phyloP scores from a whole-genome alignment of 2,888 invertebrate species.

The Drosophila mimetica region DNA sequence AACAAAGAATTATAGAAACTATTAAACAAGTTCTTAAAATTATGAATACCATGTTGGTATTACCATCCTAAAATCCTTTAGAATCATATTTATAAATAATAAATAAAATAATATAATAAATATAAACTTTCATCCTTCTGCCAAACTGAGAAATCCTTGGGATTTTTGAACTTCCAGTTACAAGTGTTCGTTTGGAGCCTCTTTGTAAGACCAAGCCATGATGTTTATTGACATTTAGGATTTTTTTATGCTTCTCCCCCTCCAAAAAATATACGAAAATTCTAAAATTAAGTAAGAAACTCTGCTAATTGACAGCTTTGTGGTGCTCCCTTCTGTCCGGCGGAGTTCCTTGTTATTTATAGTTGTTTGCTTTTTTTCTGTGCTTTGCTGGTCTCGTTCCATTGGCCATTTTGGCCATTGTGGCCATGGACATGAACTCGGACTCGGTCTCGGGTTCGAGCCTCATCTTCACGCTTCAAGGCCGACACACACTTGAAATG shows the following conservation, averaged over 20 bases:
- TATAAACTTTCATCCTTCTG: background rate
- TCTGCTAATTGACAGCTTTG: conserved; percentile 44
- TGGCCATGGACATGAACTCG: conserved; percentile 38
- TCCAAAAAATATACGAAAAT: background rate
- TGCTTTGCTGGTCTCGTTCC: conserved; percentile 10
- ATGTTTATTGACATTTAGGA: background rate
- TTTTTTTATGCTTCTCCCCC: background rate
- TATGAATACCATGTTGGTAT: too few species aligned
- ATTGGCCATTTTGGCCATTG: conserved; percentile 31
- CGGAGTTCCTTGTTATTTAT: conserved; percentile 35
- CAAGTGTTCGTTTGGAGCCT: background rate
- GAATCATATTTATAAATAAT: too few species aligned
- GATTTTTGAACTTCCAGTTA: background rate
- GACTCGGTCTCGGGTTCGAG: conserved; percentile 13
- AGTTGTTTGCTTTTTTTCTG: conserved; percentile 11
- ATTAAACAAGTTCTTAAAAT: too few species aligned
- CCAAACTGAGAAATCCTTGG: background rate
- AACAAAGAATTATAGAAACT: too few species aligned
- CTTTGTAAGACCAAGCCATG: background rate
- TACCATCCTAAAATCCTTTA: too few species aligned
- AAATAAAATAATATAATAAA: background rate
- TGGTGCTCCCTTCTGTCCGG: conserved; percentile 19
- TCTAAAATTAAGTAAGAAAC: conserved; percentile 26
- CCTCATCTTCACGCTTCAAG: conserved; percentile 43
- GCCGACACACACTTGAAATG: conserved; percentile 36